These are phyloP conservation scores for Drosophila subpulchrella DNA, from an alignment of 1,140 invertebrate genomes.

Conservation along the genomic window DNA sequence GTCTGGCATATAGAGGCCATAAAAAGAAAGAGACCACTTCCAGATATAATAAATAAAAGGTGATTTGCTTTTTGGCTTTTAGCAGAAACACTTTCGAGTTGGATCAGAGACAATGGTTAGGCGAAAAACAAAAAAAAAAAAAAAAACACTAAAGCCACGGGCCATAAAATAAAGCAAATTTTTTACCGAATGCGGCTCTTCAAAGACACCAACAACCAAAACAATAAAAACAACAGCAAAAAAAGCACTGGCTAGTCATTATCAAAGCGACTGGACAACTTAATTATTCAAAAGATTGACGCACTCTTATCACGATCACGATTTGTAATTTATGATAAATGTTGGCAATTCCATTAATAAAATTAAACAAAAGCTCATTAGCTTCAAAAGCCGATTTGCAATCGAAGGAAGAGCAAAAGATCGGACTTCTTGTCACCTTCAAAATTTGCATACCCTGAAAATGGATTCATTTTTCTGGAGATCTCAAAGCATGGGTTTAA, in stretches of 20 bases:
- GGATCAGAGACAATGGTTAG: constrained; percentile 13
- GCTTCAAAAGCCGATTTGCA: constrained; percentile 54
- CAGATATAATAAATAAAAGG: constrained; percentile 70
- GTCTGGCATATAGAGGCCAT: constrained; percentile 14
- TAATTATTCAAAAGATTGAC: constrained; percentile 72
- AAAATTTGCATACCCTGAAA: constrained; percentile 7
- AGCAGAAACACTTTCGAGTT: constrained; percentile 34
- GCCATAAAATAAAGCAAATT: constrained; percentile 75
- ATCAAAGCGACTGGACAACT: constrained; percentile 72
- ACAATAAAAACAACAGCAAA: constrained; percentile 25
- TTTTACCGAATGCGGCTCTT: constrained; percentile 59
- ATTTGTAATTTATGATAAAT: constrained; percentile 83
- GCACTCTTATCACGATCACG: constrained; percentile 75
- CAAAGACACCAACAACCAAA: constrained; percentile 48
- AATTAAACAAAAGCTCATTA: constrained; percentile 81
- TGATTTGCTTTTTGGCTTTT: constrained; percentile 67
- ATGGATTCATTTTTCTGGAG: background rate
- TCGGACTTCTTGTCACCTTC: constrained; percentile 16
- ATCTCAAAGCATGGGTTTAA: background rate
- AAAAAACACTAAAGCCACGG: constrained; percentile 36
- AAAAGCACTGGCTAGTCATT: constrained; percentile 31
- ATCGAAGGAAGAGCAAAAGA: constrained; percentile 38
- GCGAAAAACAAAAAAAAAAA: constrained; percentile 4
- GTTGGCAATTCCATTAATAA: constrained; percentile 81
- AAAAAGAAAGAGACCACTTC: constrained; percentile 44